Base-by-base conservation (phyloP, 2,797 vertebrate genomes). In the Zalophus californianus region DNA sequence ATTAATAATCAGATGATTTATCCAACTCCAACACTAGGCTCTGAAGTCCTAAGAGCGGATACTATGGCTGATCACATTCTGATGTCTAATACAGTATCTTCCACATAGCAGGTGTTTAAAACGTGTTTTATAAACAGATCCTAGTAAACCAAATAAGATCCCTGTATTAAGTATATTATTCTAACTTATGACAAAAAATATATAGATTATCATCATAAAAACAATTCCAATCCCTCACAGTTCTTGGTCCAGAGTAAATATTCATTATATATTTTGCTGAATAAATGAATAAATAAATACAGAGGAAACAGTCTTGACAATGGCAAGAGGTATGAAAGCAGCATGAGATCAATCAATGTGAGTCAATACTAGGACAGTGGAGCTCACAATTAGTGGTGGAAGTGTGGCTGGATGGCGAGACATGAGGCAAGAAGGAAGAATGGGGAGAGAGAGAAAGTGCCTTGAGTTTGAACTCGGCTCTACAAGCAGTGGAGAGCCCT, bases 121-220 rank as follows among this genome's bases (percentile, higher is more conserved):
- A 56, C 2, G 5, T 60, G 23, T 29, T 77, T 94, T 15, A 92
- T 35, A 86, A 79, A 75, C 27, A 79, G 11, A 70, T 68, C 18
- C 41, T 25, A 80, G 87, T 66, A 91, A 93, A 58, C 35, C 60
- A 93, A 44, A 38, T 66, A 72, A 83, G 27, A 93, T 48, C 35
- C 25, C 29, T 88, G 11, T 38, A 4, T 78, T 94, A 68, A 79
- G 18, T 66, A 48, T 64, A 44, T 52, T 80, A 85, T 52, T 78
- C 83, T 90, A 93, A 84, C 32, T 73, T 70, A 80, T 91, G n/a
- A n/a, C 72, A n/a, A 80, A 21, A 89, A 56, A 29, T 29, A 58
- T 52, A 87, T 5, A 90, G 35, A 78, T 80, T 64, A 77, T n/a
- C 50, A 82, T 44, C 78, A 54, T 64, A 92, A 82, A 86, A 91